These are phyloP conservation scores for Simalia tracyae DNA, from an alignment of 2,797 vertebrate genomes.

Conservation along the genomic window DNA sequence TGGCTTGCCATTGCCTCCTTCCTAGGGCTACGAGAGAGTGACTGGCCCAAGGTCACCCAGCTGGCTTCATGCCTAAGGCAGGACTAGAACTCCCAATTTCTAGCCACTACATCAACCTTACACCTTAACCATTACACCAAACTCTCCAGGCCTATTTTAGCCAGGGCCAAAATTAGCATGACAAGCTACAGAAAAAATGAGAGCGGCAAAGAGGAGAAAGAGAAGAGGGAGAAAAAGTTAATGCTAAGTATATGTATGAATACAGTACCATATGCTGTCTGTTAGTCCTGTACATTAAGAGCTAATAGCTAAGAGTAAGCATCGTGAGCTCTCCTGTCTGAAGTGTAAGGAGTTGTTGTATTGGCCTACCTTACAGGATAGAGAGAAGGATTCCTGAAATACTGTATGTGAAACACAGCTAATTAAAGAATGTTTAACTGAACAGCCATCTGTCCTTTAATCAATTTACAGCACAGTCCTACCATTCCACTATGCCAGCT, in stretches of 20 bases:
- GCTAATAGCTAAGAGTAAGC: neutral
- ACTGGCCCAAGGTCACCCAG: neutral
- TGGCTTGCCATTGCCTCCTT: neutral
- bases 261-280: neutral
- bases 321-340: neutral
- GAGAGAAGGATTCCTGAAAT: neutral
- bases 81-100: neutral
- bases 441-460: slow-evolving; percentile 13
- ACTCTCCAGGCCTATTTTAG: neutral
- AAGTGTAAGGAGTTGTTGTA: neutral
- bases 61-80: neutral
- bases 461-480: neutral
- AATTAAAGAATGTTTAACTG: neutral
- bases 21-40: neutral
- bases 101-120: too few species aligned
- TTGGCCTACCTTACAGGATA: neutral
- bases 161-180: neutral
- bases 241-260: neutral
- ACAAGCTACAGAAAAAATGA: neutral
- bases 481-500: neutral
- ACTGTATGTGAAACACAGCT: neutral
- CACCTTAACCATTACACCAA: neutral
- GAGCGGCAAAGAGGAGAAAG: neutral
- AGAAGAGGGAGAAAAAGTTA: neutral
- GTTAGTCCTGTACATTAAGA: neutral